phyloP scores from a whole-genome alignment of 2,113 vertebrate species.

The Perccottus glenii region DNA sequence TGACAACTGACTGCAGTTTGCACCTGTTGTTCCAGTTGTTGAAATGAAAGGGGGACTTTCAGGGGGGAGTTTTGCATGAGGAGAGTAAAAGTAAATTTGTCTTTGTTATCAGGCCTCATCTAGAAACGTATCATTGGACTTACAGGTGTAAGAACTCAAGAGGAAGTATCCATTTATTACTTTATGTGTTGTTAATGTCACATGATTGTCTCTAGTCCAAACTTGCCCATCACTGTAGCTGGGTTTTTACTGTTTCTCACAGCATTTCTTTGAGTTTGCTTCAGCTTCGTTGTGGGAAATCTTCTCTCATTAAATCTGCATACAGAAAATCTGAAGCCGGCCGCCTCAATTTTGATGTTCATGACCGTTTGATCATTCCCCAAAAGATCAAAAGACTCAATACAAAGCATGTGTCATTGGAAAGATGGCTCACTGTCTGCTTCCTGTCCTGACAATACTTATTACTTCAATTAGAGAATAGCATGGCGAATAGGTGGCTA shows the following conservation, averaged over 20 bases:
- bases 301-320: constrained; percentile 28
- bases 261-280: constrained; percentile 18
- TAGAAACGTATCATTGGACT: neutral
- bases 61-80: neutral
- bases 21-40: constrained; percentile 47
- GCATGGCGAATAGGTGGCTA: constrained; percentile 8
- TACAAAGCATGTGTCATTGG: constrained; percentile 15
- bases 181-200: neutral
- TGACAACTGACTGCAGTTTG: constrained; percentile 48
- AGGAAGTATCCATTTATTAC: neutral
- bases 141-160: neutral
- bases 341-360: constrained; percentile 26
- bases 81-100: constrained; percentile 29
- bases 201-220: neutral
- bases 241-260: constrained; percentile 13
- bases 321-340: constrained; percentile 29
- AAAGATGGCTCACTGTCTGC: neutral
- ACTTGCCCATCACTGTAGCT: constrained; percentile 25
- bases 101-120: neutral
- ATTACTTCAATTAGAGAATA: constrained; percentile 17
- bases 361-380: constrained; percentile 34
- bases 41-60: neutral
- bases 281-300: constrained; percentile 17
- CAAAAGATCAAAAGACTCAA: constrained; percentile 35
- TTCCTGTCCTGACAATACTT: constrained; percentile 6